These are phyloP conservation scores for Austrofundulus limnaeus DNA, from an alignment of 2,113 vertebrate genomes.

Conservation along the genomic window DNA sequence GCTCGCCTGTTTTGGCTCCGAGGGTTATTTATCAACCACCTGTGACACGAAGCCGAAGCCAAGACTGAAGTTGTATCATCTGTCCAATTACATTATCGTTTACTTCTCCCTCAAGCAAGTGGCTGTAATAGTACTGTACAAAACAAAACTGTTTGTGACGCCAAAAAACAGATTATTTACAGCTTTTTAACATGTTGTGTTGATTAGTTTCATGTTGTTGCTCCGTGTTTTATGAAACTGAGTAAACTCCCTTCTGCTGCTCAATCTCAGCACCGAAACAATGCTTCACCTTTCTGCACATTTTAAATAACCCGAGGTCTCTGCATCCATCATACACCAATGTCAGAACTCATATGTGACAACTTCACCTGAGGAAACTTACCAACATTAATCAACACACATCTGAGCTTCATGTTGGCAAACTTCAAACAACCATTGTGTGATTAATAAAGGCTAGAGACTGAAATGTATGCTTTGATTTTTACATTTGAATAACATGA, in stretches of 20 bases:
- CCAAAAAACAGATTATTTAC: too few relatives aligned
- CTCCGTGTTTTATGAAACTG: too few relatives aligned
- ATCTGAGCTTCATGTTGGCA: conserved; percentile 14
- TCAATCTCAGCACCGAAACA: background rate
- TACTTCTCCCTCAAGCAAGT: conserved; percentile 46
- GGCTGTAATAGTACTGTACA: conserved; percentile 33
- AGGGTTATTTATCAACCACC: conserved; percentile 49
- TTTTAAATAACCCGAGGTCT: conserved; percentile 11
- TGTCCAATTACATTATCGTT: conserved; percentile 56
- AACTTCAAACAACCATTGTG: conserved; percentile 19
- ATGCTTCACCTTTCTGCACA: conserved; percentile 1
- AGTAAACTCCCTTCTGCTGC: background rate
- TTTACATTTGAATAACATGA: background rate
- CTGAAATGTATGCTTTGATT: background rate
- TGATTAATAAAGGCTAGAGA: conserved; percentile 33
- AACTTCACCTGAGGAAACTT: conserved; percentile 55
- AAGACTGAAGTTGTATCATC: conserved; percentile 36
- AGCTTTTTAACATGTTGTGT: too few relatives aligned
- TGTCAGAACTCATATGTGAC: conserved; percentile 48
- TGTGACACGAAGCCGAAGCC: conserved; percentile 39
- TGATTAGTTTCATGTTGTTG: background rate
- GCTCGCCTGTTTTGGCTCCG: background rate
- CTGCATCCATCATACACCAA: conserved; percentile 46
- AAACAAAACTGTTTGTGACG: conserved; percentile 23
- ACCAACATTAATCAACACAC: conserved; percentile 45